Percentiles rank a stretch among this genome's conserved stretches.
Evolutionary conservation across 2,888 invertebrate genomes (phyloP).

Genomic region (Lasioglossum oenotherae): DNA sequence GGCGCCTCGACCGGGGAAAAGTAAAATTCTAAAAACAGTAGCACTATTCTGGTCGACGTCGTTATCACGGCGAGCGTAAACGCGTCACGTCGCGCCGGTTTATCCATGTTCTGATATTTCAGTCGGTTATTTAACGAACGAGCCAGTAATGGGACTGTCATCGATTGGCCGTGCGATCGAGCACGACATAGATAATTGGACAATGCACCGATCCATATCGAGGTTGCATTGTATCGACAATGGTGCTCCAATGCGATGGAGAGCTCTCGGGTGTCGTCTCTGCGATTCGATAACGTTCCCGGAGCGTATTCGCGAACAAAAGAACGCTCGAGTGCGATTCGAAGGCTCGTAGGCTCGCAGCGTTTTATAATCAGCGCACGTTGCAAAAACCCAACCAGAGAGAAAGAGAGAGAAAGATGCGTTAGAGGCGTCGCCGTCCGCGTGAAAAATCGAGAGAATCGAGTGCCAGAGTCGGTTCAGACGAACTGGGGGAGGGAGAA

Average conservation of each 20-base stretch:
- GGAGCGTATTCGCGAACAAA: conserved; percentile 35
- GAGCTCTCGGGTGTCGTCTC: conserved; percentile 50
- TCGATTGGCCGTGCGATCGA: conserved; percentile 43
- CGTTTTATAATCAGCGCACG: conserved; percentile 13
- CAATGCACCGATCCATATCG: conserved; percentile 66
- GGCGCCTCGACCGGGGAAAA: not conserved
- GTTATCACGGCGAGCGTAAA: not conserved
- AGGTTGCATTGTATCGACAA: conserved; percentile 53
- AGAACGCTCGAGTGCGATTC: not conserved
- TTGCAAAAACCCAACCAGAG: not conserved
- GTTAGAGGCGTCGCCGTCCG: not conserved
- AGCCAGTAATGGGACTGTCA: conserved; percentile 2
- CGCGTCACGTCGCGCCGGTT: not conserved
- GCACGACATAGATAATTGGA: conserved; percentile 60
- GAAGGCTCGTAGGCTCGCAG: not conserved
- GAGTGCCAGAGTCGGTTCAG: conserved; percentile 18
- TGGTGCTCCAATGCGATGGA: conserved; percentile 46
- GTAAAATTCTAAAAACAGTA: conserved; percentile 3
- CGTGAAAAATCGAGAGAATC: conserved; percentile 39
- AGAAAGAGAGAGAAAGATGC: not conserved
- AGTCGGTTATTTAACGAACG: conserved; percentile 12
- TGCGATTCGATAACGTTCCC: conserved; percentile 56
- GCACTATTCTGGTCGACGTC: not conserved
- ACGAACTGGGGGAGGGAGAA: conserved; percentile 5
- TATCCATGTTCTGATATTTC: not conserved